Percentiles rank a stretch among this genome's conserved stretches.
phyloP scores from a whole-genome alignment of 2,797 vertebrate genomes.

The Petrocephalus sullivani region DNA sequence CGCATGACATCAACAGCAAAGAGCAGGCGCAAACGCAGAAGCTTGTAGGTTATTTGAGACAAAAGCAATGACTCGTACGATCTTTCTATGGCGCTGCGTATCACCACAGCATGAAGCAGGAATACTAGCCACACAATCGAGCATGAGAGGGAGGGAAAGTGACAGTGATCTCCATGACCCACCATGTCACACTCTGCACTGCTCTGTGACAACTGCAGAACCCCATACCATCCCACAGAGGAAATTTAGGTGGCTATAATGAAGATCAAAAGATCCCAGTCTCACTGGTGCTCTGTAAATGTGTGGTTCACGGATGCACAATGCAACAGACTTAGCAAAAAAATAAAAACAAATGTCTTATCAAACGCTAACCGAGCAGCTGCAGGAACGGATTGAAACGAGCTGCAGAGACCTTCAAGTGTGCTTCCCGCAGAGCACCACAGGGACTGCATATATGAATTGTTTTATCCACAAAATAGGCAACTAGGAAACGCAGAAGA shows the following conservation, averaged over 20 bases:
- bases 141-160: background rate
- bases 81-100: background rate
- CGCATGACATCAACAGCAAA: background rate
- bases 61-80: background rate
- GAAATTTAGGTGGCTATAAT: background rate
- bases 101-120: background rate
- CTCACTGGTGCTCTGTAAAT: background rate
- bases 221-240: background rate
- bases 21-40: background rate
- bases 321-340: background rate
- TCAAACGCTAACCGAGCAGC: background rate
- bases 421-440: background rate
- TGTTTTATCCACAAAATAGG: background rate
- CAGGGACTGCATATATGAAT: background rate
- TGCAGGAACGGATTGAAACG: background rate
- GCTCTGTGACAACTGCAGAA: background rate
- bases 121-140: background rate
- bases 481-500: background rate
- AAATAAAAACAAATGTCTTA: background rate
- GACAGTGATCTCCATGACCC: background rate
- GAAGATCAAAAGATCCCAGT: background rate
- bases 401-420: background rate
- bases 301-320: background rate
- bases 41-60: background rate
- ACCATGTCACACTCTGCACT: no score